These are phyloP conservation scores for Branchellion lobata DNA, from an alignment of 2,888 invertebrate species.

Conservation along the genomic window DNA sequence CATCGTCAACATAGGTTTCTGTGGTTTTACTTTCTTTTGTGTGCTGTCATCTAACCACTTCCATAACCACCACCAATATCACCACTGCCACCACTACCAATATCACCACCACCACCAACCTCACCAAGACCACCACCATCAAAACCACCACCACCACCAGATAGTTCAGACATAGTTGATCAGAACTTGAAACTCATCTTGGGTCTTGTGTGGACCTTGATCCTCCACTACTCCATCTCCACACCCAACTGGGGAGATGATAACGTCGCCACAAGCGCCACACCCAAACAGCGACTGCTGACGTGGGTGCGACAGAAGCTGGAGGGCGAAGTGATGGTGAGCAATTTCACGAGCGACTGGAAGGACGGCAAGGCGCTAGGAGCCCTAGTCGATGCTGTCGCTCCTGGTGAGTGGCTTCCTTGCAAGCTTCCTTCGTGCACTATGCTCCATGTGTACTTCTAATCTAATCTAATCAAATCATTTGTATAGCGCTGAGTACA, in stretches of 20 bases:
- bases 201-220: conserved; percentile 88
- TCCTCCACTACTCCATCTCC: conserved; percentile 87
- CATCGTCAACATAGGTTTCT: conserved; percentile 91
- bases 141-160: too few species aligned
- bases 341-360: conserved; percentile 87
- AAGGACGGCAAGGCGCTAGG: conserved; percentile 85
- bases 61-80: too few species aligned
- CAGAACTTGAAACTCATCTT: conserved; percentile 85
- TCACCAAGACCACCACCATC: too few species aligned
- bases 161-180: conserved; percentile 85
- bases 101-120: too few species aligned
- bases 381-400: conserved; percentile 82
- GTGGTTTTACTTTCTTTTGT: too few species aligned
- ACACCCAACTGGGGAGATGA: conserved; percentile 87
- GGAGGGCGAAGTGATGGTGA: conserved; percentile 79
- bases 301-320: conserved; percentile 76
- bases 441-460: too few species aligned
- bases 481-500: too few species aligned
- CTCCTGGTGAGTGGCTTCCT: conserved; percentile 72
- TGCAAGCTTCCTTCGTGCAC: neutral
- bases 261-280: conserved; percentile 52
- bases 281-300: conserved; percentile 69
- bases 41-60: too few species aligned
- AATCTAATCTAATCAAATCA: too few species aligned
- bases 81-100: too few species aligned